Evolutionary conservation across 1,140 invertebrate species (phyloP).

Genomic region (Drosophila arizonae): DNA sequence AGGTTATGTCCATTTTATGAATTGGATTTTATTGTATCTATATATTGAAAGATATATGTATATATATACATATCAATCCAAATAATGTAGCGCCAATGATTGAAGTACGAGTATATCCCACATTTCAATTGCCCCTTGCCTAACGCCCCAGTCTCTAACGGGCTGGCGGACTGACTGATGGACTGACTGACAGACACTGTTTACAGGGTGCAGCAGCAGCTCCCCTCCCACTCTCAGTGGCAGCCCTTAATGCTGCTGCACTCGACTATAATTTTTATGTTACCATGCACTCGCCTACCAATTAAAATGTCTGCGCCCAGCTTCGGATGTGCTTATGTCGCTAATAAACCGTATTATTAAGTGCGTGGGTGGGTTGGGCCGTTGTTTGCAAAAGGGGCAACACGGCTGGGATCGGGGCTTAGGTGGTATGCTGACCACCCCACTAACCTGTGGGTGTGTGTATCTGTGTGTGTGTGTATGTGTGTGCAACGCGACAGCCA

Average conservation of each 20-base stretch:
- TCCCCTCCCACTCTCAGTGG: background rate
- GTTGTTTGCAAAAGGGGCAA: background rate
- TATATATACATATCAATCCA: background rate
- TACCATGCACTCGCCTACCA: conserved; percentile 80
- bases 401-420: conserved; percentile 14
- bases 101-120: conserved; percentile 75
- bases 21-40: no score
- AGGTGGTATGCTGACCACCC: conserved; percentile 40
- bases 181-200: conserved; percentile 55
- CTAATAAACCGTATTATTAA: conserved; percentile 82
- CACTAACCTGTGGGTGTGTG: background rate
- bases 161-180: conserved; percentile 22
- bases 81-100: conserved; percentile 59
- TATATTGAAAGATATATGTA: no score
- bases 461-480: background rate
- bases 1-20: no score
- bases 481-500: conserved; percentile 56
- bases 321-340: conserved; percentile 80
- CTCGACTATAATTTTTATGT: conserved; percentile 77
- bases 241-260: conserved; percentile 57
- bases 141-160: conserved; percentile 32
- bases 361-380: conserved; percentile 50
- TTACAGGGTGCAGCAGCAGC: conserved; percentile 13
- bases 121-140: conserved; percentile 73
- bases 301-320: conserved; percentile 78